Evolutionary conservation across 2,888 invertebrate genomes (phyloP).

Genomic region (Drosophila austrosaltans): DNA sequence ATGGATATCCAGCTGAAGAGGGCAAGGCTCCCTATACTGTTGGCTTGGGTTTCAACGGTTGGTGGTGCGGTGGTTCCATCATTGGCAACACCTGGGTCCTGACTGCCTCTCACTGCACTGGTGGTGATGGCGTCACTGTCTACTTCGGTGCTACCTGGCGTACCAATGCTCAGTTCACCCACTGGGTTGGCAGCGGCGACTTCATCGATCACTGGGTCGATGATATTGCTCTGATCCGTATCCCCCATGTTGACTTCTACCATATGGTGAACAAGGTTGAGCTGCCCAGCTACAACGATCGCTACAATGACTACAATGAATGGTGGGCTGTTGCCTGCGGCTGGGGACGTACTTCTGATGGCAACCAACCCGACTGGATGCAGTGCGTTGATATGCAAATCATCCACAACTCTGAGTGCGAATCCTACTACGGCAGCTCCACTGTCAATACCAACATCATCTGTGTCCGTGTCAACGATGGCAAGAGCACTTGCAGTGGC

Average conservation of each 20-base stretch:
- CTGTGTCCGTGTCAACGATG: conserved; percentile 39
- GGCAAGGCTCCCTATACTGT: conserved; percentile 73
- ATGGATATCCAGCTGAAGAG: conserved; percentile 63
- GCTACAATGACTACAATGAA: conserved; percentile 51
- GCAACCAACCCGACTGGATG: conserved; percentile 71
- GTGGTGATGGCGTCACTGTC: conserved; percentile 52
- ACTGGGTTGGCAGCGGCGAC: conserved; percentile 53
- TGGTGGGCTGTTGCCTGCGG: conserved; percentile 65
- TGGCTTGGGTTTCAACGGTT: conserved; percentile 63
- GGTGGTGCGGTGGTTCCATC: conserved; percentile 78
- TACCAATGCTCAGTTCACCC: conserved; percentile 59
- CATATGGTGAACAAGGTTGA: conserved; percentile 50
- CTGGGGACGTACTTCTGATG: conserved; percentile 66
- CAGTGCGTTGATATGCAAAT: conserved; percentile 58
- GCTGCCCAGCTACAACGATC: conserved; percentile 55
- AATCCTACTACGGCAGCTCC: conserved; percentile 76
- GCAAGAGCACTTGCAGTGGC: conserved; percentile 81
- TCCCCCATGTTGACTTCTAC: conserved; percentile 61
- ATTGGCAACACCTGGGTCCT: conserved; percentile 69
- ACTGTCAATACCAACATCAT: conserved; percentile 40
- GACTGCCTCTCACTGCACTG: conserved; percentile 77
- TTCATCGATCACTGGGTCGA: conserved; percentile 57
- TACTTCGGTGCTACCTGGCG: conserved; percentile 67
- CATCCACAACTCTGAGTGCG: conserved; percentile 74
- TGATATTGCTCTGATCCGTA: conserved; percentile 67